Percentiles rank a stretch among this genome's conserved stretches.
These are phyloP conservation scores for Barnardius zonarius DNA, from an alignment of 2,113 vertebrate species.

Conservation along the genomic window DNA sequence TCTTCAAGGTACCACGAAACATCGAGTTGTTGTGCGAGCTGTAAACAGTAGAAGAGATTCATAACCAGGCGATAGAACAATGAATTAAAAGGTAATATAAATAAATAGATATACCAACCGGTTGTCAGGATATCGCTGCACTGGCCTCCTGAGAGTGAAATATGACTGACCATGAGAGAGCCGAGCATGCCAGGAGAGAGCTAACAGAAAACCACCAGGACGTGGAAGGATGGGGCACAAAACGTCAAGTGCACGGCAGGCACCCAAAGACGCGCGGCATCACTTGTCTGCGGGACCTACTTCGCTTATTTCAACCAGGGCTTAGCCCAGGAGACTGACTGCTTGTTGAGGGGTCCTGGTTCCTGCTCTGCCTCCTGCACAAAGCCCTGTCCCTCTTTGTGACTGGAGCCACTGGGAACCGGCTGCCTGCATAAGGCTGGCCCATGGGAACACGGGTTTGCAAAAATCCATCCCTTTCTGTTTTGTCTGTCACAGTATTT, in stretches of 20 bases:
- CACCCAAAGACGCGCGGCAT: rapidly evolving
- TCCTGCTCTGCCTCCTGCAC: neutral
- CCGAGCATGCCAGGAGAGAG: conserved; percentile 11
- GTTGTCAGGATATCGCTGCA: neutral
- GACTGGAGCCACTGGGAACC: neutral
- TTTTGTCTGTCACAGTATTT: neutral
- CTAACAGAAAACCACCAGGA: conserved; percentile 17
- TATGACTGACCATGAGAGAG: conserved; percentile 69
- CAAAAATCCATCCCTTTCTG: neutral
- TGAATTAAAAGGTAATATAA: neutral
- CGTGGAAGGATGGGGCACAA: conserved; percentile 51
- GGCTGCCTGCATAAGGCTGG: neutral
- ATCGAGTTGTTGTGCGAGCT: neutral
- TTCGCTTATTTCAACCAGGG: neutral
- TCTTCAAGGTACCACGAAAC: neutral
- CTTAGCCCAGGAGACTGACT: neutral
- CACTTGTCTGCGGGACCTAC: neutral
- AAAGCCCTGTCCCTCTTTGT: neutral
- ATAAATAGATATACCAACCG: conserved; percentile 70
- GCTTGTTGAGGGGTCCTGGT: neutral
- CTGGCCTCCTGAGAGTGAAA: conserved; percentile 60
- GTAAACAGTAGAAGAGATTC: conserved; percentile 30
- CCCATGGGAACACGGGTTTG: rapidly evolving
- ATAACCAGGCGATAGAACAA: neutral
- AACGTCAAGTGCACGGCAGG: neutral